A percentile compares a stretch with the other conserved stretches of the same genome.
phyloP scores from a whole-genome alignment of 2,888 invertebrate genomes.

The Holacanthella duospinosa region DNA sequence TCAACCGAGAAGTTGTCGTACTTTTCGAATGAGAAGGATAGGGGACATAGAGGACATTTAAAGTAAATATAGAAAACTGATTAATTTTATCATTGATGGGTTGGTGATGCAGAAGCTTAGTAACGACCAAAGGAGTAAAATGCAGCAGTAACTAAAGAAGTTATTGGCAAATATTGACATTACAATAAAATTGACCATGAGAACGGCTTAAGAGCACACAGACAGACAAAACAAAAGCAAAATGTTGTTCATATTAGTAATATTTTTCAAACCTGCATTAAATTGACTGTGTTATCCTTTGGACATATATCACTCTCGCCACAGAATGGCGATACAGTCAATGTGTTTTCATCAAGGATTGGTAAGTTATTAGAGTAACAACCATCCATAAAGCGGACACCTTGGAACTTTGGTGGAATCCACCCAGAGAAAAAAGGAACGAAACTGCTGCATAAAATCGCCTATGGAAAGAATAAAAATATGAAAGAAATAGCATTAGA shows the following conservation, averaged over 20 bases:
- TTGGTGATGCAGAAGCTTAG: neutral
- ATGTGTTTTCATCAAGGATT: conserved; percentile 46
- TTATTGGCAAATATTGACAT: too few relatives aligned
- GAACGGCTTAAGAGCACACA: too few relatives aligned
- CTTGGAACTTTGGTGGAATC: conserved; percentile 44
- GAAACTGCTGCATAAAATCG: conserved; percentile 49
- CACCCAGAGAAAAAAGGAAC: conserved; percentile 50
- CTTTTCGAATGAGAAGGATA: neutral
- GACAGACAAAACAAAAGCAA: too few relatives aligned
- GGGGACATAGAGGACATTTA: neutral
- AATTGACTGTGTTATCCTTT: conserved; percentile 39
- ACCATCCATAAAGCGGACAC: conserved; percentile 47
- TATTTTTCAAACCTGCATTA: conserved; percentile 37
- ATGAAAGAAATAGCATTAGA: too few relatives aligned
- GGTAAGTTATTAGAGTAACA: conserved; percentile 50
- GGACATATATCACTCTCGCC: conserved; percentile 51
- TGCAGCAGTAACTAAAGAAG: too few relatives aligned
- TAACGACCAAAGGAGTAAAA: too few relatives aligned
- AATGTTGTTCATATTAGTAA: too few relatives aligned
- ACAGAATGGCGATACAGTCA: conserved; percentile 51
- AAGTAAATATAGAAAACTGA: neutral
- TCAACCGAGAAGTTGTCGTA: conserved; percentile 8
- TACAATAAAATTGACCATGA: too few relatives aligned
- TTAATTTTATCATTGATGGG: neutral
- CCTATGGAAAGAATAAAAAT: conserved; percentile 60